Evolutionary conservation across 1,140 invertebrate species (phyloP), one percentile per base, ranked within the genome.

Genomic region (Mactra quadrangularis): DNA sequence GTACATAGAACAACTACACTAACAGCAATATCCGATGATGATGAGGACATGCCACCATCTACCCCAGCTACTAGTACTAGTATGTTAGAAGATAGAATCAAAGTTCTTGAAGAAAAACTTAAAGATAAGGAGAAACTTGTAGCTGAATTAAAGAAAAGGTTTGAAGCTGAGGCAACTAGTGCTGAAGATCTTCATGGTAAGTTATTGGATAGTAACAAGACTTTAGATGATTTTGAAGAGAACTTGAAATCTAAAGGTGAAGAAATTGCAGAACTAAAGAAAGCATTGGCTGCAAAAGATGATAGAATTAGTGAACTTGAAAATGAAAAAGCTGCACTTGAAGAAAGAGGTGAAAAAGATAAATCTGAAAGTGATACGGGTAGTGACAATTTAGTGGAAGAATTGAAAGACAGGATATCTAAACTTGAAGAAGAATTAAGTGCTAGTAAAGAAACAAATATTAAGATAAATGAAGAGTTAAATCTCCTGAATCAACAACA

Each of bases 1-100:
- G 79, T 88, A 4, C 66, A 85, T 41, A 77, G 64, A 29, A 87
- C 78, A 1, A 83, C 82, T 17, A 78, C 59, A 19, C 33, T 86
- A 22, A 89, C 87, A 22, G 85, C 71, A 0, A 84, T 87, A 9
- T 87, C 85, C 41, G 85, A 87, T 59, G 75, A 76, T 35, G 88
- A 89, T 53, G 76, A 72, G 15, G n/a, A n/a, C n/a, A 45, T 60
- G 17, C 64, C 74, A 9, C 72, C 45, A 19, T 33, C 81, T 1
- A 86, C 52, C 22, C 60, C 79, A 9, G 47, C 71, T 7, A 22
- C 27, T 35, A 72, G 22, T 29, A 81, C 33, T 47, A 22, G 57
- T 22, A 47, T 50, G n/a, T 50, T 84, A 27, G 77, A 86, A 31
- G 52, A 47, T 41, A 86, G 70, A 53, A 62, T 72, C n/a, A 60